Evolutionary conservation across 2,888 invertebrate species (phyloP), one percentile per base, ranked within the genome.

Genomic region (Polydrusus cervinus): DNA sequence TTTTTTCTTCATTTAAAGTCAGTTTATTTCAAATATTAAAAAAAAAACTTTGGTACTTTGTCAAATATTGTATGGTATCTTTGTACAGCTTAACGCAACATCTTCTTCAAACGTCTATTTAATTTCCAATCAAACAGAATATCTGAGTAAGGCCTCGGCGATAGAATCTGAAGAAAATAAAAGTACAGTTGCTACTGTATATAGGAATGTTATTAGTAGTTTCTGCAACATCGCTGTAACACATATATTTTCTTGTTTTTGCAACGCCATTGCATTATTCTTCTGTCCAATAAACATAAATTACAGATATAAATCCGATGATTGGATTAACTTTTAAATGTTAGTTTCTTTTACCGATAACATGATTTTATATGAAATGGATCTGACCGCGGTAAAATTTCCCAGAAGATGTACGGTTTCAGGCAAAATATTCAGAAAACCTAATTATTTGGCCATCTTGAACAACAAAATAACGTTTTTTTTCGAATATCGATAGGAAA

Each of bases 101-200:
- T 34, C 51, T 65, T 30, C 49, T 66, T 66, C 51, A 51, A 66
- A 25, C 25, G 25, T 25, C 1, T 25, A 25, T 25, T 66, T 66
- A 51, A 66, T 38, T 51, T 51, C 38, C 65, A 66, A 66, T 66
- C 34, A 66, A n/a, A 40, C 18, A 38, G 18, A 38, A 66, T 66
- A 66, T 51, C 65, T 66, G 51, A 66, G 65, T 51, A 51, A 66
- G 5, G 38, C 51, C 65, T 51, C 51, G 5, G 25, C 5, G 25
- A 25, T 25, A 25, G 25, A 25, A 25, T 25, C 25, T 25, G 25
- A 66, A 51, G 51, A 18, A 25, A 30, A 53, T 51, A 38, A 66
- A 64, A 66, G 38, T 66, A 34, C 65, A 51, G 47, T 64, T 43
- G 25, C 30, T 14, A 25, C 45, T 47, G 47, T 25, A 25, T 25